Evolutionary conservation across 2,797 vertebrate genomes (phyloP).

Genomic region (Thunnus albacares): DNA sequence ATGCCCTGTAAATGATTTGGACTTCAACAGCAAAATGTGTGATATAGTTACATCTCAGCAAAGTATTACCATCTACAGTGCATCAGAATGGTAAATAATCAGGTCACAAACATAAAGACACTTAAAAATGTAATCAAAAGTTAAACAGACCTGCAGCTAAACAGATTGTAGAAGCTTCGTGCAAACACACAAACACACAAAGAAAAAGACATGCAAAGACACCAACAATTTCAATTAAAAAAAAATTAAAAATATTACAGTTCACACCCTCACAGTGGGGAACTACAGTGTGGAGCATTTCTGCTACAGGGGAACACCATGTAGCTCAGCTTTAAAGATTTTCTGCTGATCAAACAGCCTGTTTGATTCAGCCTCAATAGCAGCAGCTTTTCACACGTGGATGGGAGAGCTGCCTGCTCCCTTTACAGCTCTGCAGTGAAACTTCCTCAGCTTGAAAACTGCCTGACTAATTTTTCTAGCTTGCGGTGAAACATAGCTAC

Average conservation of each 20-base stretch:
- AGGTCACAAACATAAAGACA: background rate
- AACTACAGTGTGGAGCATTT: slow-evolving; percentile 28
- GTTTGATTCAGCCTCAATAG: slow-evolving; percentile 54
- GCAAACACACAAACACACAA: slow-evolving; percentile 4
- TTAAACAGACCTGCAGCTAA: background rate
- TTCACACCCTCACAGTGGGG: slow-evolving; percentile 16
- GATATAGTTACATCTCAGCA: background rate
- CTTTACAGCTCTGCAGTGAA: slow-evolving; percentile 47
- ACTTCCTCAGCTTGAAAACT: slow-evolving; percentile 39
- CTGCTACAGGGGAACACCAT: slow-evolving; percentile 37
- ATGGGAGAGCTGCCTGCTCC: slow-evolving; percentile 37
- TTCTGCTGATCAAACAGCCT: slow-evolving; percentile 68
- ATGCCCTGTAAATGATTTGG: background rate
- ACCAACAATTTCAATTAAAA: background rate
- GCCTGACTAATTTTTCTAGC: slow-evolving; percentile 19
- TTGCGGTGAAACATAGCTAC: slow-evolving; percentile 26
- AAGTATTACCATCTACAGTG: background rate
- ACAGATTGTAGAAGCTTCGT: slow-evolving; percentile 1
- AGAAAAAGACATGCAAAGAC: background rate
- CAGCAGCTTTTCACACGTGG: slow-evolving; percentile 50
- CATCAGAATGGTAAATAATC: background rate
- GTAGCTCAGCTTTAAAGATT: slow-evolving; percentile 69
- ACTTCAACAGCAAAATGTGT: background rate
- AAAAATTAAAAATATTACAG: background rate
- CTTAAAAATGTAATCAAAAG: background rate